Evolutionary conservation across 2,113 vertebrate species (phyloP), one percentile per base, ranked within the genome.

Genomic region (Xiphorhynchus elegans): DNA sequence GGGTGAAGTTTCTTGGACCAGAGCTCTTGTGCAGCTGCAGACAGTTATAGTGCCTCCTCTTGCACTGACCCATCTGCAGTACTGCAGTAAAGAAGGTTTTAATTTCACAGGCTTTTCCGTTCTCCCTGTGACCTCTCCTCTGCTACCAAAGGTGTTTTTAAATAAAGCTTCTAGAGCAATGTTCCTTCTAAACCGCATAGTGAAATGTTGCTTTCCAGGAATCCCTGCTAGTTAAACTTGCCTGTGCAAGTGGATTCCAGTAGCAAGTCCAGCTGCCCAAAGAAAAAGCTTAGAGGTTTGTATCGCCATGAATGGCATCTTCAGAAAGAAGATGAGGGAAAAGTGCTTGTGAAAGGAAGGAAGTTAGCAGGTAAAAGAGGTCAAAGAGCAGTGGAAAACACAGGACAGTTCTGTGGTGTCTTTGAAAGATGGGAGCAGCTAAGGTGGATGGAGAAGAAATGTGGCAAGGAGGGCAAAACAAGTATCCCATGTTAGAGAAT

Each of bases 191-290:
- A 86, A 83, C 50, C 77, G 28, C 10, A 0, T 10, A 49, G 78
- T 52, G 40, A 88, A 95, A 67, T 67, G 39, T 58, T 47, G 49
- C 76, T 91, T 90, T 95, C 92, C 77, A 77, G 80, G 85, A 92
- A 90, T 83, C 59, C 37, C 47, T 87, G 33, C 76, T 82, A 10
- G 44, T 78, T 93, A 72, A 90, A 60, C 52, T 90, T 86, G 28
- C 49, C 40, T 7, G 3, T 44, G 28, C 39, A 66, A 47, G 72
- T 24, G 18, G 55, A 49, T 88, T 86, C 63, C 52, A 59, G 10
- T 39, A 86, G 86, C 16, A 50, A 67, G 44, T 75, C 58, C n/a
- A 67, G 4, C 44, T 17, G 70, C 25, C 31, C 15, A 46, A 23
- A 76, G n/a, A 31, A 72, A 44, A 75, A 64, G 24, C 42, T 49